Evolutionary conservation across 2,888 invertebrate species (phyloP).

Genomic region (Zootermopsis nevadensis): DNA sequence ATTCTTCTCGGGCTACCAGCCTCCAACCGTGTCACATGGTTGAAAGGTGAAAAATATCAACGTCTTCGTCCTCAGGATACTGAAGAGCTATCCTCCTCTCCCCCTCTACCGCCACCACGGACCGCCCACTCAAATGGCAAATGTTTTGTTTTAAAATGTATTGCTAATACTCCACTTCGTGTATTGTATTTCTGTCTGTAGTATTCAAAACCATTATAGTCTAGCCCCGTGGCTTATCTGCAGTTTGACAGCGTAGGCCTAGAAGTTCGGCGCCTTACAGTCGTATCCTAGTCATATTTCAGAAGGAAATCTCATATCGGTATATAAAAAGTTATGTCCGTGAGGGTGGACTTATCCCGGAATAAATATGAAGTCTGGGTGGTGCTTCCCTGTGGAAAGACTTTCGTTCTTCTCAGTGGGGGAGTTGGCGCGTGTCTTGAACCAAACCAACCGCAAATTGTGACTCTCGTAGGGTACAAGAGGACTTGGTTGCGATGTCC

Average conservation of each 20-base stretch:
- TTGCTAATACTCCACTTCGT: no score
- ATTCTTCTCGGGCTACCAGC: no score
- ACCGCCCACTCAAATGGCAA: no score
- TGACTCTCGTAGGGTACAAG: not conserved
- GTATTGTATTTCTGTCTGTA: no score
- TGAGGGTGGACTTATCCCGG: not conserved
- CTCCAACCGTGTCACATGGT: no score
- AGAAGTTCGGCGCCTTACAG: not conserved
- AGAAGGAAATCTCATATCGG: slow-evolving; percentile 15
- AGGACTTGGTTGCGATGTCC: not conserved
- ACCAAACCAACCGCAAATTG: slow-evolving; percentile 18
- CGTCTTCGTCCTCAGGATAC: no score
- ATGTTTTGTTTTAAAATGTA: no score
- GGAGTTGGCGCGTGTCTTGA: not conserved
- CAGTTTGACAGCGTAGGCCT: not conserved
- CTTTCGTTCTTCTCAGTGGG: not conserved
- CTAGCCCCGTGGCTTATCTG: not conserved
- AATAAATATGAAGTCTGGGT: slow-evolving; percentile 21
- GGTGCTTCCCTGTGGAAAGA: not conserved
- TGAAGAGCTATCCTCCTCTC: no score
- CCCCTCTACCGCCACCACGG: no score
- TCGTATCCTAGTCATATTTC: not conserved
- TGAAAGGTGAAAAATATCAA: no score
- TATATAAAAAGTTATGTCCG: slow-evolving; percentile 16
- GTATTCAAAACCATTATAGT: no score